These are phyloP conservation scores for Setophaga coronata DNA, from an alignment of 2,113 vertebrate genomes.

Conservation along the genomic window DNA sequence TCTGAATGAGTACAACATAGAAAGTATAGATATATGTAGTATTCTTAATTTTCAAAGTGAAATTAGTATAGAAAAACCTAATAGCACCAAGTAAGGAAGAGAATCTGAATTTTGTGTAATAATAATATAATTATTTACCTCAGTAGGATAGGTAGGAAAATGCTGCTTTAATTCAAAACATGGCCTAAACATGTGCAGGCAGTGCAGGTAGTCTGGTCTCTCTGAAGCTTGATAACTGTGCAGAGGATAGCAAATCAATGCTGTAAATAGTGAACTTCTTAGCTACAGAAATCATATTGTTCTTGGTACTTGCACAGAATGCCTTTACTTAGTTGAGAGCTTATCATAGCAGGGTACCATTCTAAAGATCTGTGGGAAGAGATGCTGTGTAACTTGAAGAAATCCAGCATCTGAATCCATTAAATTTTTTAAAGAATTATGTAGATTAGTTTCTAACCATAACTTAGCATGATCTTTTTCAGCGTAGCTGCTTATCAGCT, in stretches of 20 bases:
- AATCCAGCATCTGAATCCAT: background rate
- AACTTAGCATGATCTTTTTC: background rate
- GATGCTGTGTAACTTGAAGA: background rate
- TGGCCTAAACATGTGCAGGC: background rate
- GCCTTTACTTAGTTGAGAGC: background rate
- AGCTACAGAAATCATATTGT: background rate
- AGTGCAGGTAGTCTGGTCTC: background rate
- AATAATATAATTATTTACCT: background rate
- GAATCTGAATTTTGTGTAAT: background rate
- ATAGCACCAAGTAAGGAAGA: background rate
- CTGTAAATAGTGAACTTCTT: background rate
- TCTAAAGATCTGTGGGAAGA: background rate
- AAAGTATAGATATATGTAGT: background rate
- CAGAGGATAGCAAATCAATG: background rate
- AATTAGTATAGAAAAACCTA: background rate
- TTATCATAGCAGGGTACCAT: background rate
- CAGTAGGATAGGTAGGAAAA: background rate
- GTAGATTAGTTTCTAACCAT: background rate
- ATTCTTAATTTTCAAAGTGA: background rate
- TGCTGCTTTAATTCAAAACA: background rate
- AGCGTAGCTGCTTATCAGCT: background rate
- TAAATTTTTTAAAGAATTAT: background rate
- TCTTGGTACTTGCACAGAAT: background rate
- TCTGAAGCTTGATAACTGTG: background rate
- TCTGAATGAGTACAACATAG: background rate